Evolutionary conservation across 2,113 vertebrate species (phyloP), one percentile per base, ranked within the genome.

Genomic region (Oostethus manadensis): DNA sequence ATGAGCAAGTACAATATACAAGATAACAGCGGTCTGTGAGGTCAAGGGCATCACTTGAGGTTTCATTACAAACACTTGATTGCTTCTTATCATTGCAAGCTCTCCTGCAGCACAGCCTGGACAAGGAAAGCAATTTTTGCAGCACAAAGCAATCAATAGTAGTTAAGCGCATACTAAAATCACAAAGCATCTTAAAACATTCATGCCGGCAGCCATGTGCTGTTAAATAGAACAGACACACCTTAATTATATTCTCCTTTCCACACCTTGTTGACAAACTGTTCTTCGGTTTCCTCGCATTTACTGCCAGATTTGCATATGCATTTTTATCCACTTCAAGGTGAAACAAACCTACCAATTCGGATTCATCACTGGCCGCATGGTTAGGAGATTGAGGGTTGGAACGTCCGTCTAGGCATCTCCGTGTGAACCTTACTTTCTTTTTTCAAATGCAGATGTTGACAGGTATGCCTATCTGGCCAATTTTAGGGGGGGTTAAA

Each of bases 81-180:
- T 92, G 89, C 91, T 89, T 90, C 89, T 92, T 88, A 90, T 89
- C 85, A 90, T 58, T 44, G 18, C 20, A 43, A 21, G 3, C 18
- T 40, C 38, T 58, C 21, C 21, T 58, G 40, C 38, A 23, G 14
- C 89, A 74, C 57, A 51, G 67, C 73, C 80, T 89, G 86, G 88
- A 78, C 79, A 91, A 89, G 88, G 91, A 89, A 92, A 89, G 90
- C 89, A 93, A 95, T 96, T 95, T 94, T 93, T 92, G 92, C 93
- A 89, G 91, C 93, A 91, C 93, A 89, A 89, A 60, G 63, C 91
- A 92, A 96, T 95, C 93, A 70, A 96, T 95, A 95, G 91, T 92
- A 95, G 95, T 97, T 97, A 96, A 93, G 93, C 87, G 86, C 89
- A 86, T 91, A 6, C 18, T 21, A 48, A 48, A 8, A 50, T 14